A percentile compares a stretch with the other conserved stretches of the same genome.
phyloP scores from a whole-genome alignment of 2,113 vertebrate genomes.

The Petrocephalus microphthalmus region DNA sequence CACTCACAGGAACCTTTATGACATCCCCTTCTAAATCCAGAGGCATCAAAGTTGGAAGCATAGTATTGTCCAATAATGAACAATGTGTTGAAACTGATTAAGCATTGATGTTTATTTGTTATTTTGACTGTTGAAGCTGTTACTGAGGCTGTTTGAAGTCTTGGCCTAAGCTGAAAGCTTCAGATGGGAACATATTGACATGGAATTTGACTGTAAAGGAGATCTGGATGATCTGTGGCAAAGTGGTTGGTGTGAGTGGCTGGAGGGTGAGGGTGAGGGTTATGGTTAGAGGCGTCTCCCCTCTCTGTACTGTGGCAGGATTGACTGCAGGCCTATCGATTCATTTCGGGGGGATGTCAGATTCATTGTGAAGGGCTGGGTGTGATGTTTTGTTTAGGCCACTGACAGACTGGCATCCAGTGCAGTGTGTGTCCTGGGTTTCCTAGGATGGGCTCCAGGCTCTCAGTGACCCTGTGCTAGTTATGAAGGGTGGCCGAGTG shows the following conservation, averaged over 20 bases:
- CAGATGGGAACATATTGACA: neutral
- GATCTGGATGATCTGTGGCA: neutral
- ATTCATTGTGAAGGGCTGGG: neutral
- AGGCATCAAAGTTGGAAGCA: no score
- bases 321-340: neutral
- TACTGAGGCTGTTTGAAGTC: neutral
- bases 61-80: neutral
- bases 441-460: neutral
- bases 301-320: neutral
- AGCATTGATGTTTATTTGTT: neutral
- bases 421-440: neutral
- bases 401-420: neutral
- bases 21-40: no score
- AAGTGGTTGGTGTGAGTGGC: neutral
- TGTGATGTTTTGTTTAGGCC: neutral
- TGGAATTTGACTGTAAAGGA: neutral
- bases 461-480: neutral
- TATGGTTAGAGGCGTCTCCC: neutral
- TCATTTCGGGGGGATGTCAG: neutral
- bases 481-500: neutral
- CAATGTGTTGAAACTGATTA: neutral
- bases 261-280: no score
- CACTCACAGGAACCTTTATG: neutral
- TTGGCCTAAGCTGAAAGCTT: neutral
- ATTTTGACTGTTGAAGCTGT: neutral